Evolutionary conservation across 2,797 vertebrate genomes (phyloP).

Genomic region (Phalloptychus januarius): DNA sequence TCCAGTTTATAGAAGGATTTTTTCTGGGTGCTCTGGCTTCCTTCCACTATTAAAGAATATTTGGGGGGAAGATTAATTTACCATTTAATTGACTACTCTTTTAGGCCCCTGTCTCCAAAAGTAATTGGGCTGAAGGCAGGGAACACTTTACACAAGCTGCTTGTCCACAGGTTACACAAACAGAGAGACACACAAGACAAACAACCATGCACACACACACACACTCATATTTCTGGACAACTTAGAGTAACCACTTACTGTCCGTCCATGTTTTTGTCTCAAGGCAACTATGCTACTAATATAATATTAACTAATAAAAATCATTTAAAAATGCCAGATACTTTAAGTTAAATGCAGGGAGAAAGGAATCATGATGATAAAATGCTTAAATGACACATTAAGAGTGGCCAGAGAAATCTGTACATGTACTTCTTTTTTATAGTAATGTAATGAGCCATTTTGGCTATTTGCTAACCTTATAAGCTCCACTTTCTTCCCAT

Average conservation of each 20-base stretch:
- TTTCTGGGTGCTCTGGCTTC: background rate
- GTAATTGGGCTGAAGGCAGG: background rate
- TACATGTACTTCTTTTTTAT: constrained; percentile 38
- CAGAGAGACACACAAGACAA: background rate
- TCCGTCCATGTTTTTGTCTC: background rate
- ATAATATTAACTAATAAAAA: background rate
- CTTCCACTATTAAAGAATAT: background rate
- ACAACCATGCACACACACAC: background rate
- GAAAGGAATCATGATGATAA: constrained; percentile 20
- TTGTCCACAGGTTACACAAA: background rate
- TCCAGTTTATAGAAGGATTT: background rate
- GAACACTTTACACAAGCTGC: background rate
- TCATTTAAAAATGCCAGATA: background rate
- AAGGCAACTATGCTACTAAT: background rate
- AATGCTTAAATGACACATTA: constrained; percentile 30
- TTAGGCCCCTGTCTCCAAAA: background rate
- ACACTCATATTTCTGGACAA: background rate
- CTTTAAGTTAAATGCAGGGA: background rate
- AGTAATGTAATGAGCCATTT: constrained; percentile 44
- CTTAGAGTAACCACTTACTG: background rate
- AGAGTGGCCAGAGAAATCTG: constrained; percentile 10
- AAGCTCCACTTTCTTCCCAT: constrained; percentile 62
- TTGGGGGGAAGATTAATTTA: background rate
- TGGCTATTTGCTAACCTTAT: constrained; percentile 77
- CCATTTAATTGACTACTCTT: background rate